phyloP scores from a whole-genome alignment of 1,140 invertebrate species.

The Scylla paramamosain region DNA sequence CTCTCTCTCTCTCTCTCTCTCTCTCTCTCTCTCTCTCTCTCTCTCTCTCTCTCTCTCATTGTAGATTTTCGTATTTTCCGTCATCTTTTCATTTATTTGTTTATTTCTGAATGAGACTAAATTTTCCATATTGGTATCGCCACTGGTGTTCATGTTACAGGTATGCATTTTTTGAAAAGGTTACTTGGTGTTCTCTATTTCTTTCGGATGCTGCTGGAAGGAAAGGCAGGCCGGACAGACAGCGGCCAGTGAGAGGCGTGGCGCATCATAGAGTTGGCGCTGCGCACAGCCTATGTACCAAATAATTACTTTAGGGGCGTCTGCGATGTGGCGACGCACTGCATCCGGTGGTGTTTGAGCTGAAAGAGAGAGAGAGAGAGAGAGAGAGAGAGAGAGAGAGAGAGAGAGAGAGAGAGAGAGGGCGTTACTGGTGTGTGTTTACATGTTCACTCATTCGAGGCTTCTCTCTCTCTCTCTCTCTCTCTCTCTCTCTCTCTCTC shows the following conservation, averaged over 20 bases:
- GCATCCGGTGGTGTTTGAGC: neutral
- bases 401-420: neutral
- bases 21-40: neutral
- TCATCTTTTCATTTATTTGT: too few relatives aligned
- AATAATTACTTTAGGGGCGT: conserved; percentile 22
- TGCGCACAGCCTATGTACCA: conserved; percentile 1
- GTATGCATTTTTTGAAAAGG: too few relatives aligned
- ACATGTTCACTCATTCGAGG: neutral
- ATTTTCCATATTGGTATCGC: too few relatives aligned
- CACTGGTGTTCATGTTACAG: too few relatives aligned
- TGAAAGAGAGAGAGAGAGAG: neutral
- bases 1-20: conserved; percentile 43
- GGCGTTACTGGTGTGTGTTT: neutral
- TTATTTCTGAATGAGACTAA: too few relatives aligned
- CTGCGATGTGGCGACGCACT: neutral
- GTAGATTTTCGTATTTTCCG: neutral
- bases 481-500: conserved; percentile 20
- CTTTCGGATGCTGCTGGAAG: neutral
- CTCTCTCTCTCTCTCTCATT: neutral
- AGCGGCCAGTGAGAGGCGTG: neutral
- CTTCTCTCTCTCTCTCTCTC: neutral
- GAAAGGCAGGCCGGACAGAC: too few relatives aligned
- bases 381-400: neutral
- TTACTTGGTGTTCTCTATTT: neutral
- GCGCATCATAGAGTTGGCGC: neutral